Evolutionary conservation across 1,140 invertebrate genomes (phyloP), one percentile per base, ranked within the genome.

Genomic region (Pygmarrhopalites habei): DNA sequence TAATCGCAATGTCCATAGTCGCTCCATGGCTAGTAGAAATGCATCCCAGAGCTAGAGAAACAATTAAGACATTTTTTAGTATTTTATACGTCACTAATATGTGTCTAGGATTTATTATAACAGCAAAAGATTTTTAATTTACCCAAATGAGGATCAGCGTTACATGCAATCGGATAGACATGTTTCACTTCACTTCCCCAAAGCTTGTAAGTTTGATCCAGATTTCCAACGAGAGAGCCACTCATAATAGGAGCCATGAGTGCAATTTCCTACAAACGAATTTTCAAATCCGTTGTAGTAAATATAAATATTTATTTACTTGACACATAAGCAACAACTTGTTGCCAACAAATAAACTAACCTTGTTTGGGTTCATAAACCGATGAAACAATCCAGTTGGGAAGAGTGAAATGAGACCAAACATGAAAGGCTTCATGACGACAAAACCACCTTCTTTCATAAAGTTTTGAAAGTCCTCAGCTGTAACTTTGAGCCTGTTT

Each of bases 241-340:
- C 23, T 55, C 51, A 55, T 55, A 15, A 55, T 55, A 12, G 51
- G 51, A 32, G 7, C n/a, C n/a, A n/a, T 29, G 7, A 26, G 51
- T 5, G 51, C 51, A 10, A 55, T 29, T n/a, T n/a, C n/a, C n/a
- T n/a, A n/a, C n/a, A n/a, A n/a, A n/a, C n/a, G n/a, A n/a, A n/a
- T n/a, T n/a, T n/a, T n/a, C n/a, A n/a, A n/a, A n/a, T n/a, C n/a
- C n/a, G n/a, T n/a, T n/a, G n/a, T n/a, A n/a, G n/a, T n/a, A n/a
- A n/a, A n/a, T n/a, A n/a, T n/a, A n/a, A n/a, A n/a, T n/a, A n/a
- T n/a, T n/a, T n/a, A n/a, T n/a, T n/a, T n/a, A n/a, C n/a, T n/a
- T n/a, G n/a, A n/a, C n/a, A n/a, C n/a, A n/a, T n/a, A n/a, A n/a
- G n/a, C n/a, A n/a, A n/a, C n/a, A n/a, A n/a, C n/a, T n/a, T n/a